Evolutionary conservation across 1,140 invertebrate species (phyloP), one percentile per base, ranked within the genome.

Genomic region (Popillia japonica): DNA sequence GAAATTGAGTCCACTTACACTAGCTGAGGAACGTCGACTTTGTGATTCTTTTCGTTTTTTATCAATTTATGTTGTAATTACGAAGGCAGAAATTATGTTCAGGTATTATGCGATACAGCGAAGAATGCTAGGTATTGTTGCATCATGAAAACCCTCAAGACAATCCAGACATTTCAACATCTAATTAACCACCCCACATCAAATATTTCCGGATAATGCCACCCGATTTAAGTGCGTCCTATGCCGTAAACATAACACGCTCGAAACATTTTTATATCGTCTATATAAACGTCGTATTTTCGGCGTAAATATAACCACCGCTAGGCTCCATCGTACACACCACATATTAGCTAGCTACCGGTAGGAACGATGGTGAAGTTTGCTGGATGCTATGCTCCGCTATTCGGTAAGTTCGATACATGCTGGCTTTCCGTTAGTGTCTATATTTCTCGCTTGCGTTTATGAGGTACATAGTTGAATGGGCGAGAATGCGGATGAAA

Each of bases 261-360:
- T n/a, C 14, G 48, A 55, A 55, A 55, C 48, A 55, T 55, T 55
- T 55, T 55, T 55, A 55, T 55, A 55, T 55, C 48, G 14, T 55
- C 48, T 55, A 55, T 55, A 55, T 55, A 55, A 55, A 55, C 48
- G 48, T 17, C 48, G 48, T 55, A 55, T 55, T 17, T 17, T n/a
- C 48, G 11, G 14, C 14, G 48, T 55, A 55, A 55, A 55, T 55
- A 55, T 55, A 17, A 55, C 48, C n/a, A 7, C 48, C 48, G 48
- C n/a, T 17, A 14, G n/a, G 48, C 48, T n/a, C 48, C 14, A 55
- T 55, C 48, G 17, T 55, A 14, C 14, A 34, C 27, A 34, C 27
- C 27, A 34, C 27, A 34, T 34, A 34, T 34, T 34, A 34, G 27
- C 48, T 6, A 17, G 48, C 48, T 55, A 55, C 6, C 48, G 48